Base-by-base conservation (phyloP, 1,140 invertebrate species). In the Melipona quadrifasciata region DNA sequence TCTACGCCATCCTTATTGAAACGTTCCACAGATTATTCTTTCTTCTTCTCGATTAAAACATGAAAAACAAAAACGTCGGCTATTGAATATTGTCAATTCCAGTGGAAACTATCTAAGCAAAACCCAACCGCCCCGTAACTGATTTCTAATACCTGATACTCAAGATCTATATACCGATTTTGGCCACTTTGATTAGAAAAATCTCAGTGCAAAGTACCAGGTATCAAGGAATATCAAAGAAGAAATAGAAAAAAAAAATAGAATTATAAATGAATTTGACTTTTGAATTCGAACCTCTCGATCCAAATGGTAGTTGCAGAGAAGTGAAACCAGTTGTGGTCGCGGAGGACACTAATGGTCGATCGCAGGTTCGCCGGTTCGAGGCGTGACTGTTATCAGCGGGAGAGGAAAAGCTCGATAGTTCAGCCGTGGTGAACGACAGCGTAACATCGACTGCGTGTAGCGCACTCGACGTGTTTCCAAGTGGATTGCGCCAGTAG, bases 381-480 rank as follows among this genome's bases (percentile, higher is more conserved):
- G 72, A 74, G 57, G 65, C 27, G 58, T 58, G 64, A 39, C 55
- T 58, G 81, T 85, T 77, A 86, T 86, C 82, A 76, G 65, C 76
- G 64, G 16, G 39, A 72, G 61, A 47, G 76, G 64, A 68, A 82
- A 71, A 78, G 78, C 71, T 51, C 70, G 76, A 65, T 75, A 76
- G 85, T 34, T 11, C 82, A 58, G 75, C 79, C 73, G 82, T 78
- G 58, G 61, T 85, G 77, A 71, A 65, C 86, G 90, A 88, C 84
- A 84, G 78, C 89, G 89, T 86, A 88, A 90, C 85, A 82, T 91
- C 81, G 88, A 91, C 90, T 90, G 86, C 72, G 76, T 51, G 68
- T 70, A 58, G 80, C 51, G 72, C 39, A 65, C 72, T 61, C 82
- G 75, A 27, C 57, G 82, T 68, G 88, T 86, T 86, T 80, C 88